Evolutionary conservation across 2,797 vertebrate genomes (phyloP), one percentile per base, ranked within the genome.

Genomic region (Cyclopterus lumpus): DNA sequence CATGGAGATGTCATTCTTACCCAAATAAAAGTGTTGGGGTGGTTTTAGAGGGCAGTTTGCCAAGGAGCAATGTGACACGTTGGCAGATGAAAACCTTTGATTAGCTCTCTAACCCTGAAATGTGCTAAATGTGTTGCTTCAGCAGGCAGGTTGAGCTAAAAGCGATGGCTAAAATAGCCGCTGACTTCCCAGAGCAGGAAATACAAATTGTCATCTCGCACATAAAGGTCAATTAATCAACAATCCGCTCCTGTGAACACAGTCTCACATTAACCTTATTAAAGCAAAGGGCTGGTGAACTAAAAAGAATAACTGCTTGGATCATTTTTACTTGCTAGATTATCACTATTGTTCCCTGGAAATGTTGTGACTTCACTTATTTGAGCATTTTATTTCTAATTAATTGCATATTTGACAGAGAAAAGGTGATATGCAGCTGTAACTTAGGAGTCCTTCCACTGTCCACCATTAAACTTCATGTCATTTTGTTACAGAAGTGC

Each of bases 161-260:
- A 9, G 11, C 38, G 51, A 20, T 18, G 20, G 59, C 24, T 40
- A 15, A 63, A 69, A 55, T 15, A 64, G 22, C 5, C 1, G 2
- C 42, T 18, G 40, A 64, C 16, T 16, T 57, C 28, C 42, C n/a
- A n/a, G 28, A 42, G 22, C 18, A 65, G 32, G 11, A 62, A 70
- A 59, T 32, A 11, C 2, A 67, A 10, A 67, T 28, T 20, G 1
- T 51, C 22, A 67, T 0, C 0, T 22, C 26, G 53, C 53, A 22
- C 30, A 55, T 49, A 20, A 71, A 84, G 65, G 65, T 72, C 73
- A 64, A 6, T 82, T 65, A 74, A 80, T 81, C 38, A 71, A 49
- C 58, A 60, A 12, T 68, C 44, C 18, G 15, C 28, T 74, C 71
- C 71, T 58, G 24, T 42, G 34, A 60, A 65, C 40, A 5, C 12